A percentile compares a stretch with the other conserved stretches of the same genome.
Evolutionary conservation across 2,113 vertebrate genomes (phyloP).

Genomic region (Corythornis vintsioides): DNA sequence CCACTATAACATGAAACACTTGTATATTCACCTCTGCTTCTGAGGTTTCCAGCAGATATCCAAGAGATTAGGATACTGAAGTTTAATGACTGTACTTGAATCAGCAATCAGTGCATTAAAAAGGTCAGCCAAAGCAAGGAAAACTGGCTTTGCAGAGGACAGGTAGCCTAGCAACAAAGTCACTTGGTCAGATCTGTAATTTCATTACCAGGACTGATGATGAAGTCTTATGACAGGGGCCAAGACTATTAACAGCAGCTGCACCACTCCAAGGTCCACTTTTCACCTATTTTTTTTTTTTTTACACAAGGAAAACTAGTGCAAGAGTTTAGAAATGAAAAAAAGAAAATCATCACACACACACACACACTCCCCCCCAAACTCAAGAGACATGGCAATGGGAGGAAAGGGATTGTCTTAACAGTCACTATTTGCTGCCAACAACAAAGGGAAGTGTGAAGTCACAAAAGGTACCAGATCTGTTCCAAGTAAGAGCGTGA

Average conservation of each 20-base stretch:
- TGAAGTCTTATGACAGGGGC: neutral
- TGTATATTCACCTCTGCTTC: neutral
- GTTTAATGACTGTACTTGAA: neutral
- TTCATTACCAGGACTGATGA: constrained; percentile 35
- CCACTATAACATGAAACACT: neutral
- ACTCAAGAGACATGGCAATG: neutral
- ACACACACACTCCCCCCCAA: rapidly evolving
- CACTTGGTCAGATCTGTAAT: neutral
- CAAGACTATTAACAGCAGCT: constrained; percentile 13
- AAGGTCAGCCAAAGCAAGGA: constrained; percentile 1
- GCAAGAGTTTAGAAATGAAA: neutral
- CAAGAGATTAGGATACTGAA: neutral
- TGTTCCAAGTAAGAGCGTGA: neutral
- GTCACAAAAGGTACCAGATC: neutral
- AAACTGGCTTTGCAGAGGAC: neutral
- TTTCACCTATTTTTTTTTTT: neutral
- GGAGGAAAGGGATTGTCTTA: neutral
- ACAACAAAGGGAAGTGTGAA: neutral
- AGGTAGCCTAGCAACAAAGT: constrained; percentile 49
- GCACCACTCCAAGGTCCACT: neutral
- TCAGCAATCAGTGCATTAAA: neutral
- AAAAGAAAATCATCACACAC: neutral
- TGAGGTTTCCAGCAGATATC: neutral
- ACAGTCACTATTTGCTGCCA: neutral
- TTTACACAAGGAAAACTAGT: neutral